Evolutionary conservation across 2,888 invertebrate genomes (phyloP), one percentile per base, ranked within the genome.

Genomic region (Xylocampa areola): DNA sequence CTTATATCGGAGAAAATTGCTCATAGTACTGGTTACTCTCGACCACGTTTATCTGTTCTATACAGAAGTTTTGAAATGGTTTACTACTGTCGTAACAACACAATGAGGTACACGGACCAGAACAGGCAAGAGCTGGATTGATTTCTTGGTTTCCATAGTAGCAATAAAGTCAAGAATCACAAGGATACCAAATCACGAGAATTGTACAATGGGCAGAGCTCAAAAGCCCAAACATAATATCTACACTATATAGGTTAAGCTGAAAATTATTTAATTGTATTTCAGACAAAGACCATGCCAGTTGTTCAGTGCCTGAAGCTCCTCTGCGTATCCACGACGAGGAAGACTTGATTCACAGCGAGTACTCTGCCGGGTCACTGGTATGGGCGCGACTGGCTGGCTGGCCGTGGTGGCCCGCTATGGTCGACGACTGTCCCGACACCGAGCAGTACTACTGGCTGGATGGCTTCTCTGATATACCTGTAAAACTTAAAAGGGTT

Each of bases 401-500:
- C 17, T 96, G 92, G 88, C 96, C 96, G 1, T 96, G 96, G 96
- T 96, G 96, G 96, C 96, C 96, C 2, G 96, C 95, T 1, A 95
- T 97, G 93, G 94, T 96, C 0, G 96, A 96, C 63, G 95, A 96
- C 77, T 95, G 95, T 73, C 96, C 96, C 0, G 95, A 96, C 63
- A 87, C 88, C 0, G 95, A 95, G 62, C 92, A 94, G 57, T 96
- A 90, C 79, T 95, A 94, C 77, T 95, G 95, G 95, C 84, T 95
- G 0, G 93, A 95, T 62, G 93, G 93, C 1, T 92, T 91, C 67
- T 93, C 94, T 17, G 94, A 94, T 76, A 92, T 93, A 68, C 95
- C 95, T 6, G 95, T 95, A 81, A 73, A 81, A 8, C 10, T 14
- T 16, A 11, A 21, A 7, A 2, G 7, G 1, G 5, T 23, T 23